Evolutionary conservation across 1,140 invertebrate genomes (phyloP).

Genomic region (Drosophila micromelanica): DNA sequence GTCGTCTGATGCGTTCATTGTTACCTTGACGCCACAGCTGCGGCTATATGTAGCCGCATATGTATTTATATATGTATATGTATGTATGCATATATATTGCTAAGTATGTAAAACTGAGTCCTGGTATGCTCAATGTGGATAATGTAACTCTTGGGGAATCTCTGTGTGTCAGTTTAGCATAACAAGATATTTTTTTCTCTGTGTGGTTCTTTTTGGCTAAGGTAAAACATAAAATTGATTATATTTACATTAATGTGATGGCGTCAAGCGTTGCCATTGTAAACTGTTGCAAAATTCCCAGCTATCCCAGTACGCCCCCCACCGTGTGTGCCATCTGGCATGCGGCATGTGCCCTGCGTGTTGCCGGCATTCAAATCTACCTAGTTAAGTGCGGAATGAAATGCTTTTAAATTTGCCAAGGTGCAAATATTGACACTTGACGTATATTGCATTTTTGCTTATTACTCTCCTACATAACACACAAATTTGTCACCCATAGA

Average conservation of each 20-base stretch:
- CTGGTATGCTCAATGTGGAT: slow-evolving; percentile 53
- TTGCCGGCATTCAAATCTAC: slow-evolving; percentile 10
- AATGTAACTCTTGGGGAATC: slow-evolving; percentile 82
- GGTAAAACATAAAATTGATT: slow-evolving; percentile 82
- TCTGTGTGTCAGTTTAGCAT: slow-evolving; percentile 83
- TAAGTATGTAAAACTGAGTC: slow-evolving; percentile 26
- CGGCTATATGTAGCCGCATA: slow-evolving; percentile 33
- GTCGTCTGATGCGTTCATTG: slow-evolving; percentile 62
- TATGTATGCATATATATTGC: slow-evolving; percentile 6
- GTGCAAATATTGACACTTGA: slow-evolving; percentile 75
- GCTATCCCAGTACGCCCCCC: slow-evolving; percentile 11
- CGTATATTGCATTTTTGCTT: slow-evolving; percentile 57
- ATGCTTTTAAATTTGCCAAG: slow-evolving; percentile 72
- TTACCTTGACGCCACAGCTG: slow-evolving; percentile 61
- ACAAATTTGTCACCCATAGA: slow-evolving; percentile 13
- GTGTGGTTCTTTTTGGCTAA: slow-evolving; percentile 63
- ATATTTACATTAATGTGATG: slow-evolving; percentile 82
- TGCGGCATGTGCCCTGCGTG: slow-evolving; percentile 1
- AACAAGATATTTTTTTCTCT: slow-evolving; percentile 79
- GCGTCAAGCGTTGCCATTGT: slow-evolving; percentile 76
- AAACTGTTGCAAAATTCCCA: slow-evolving; percentile 55
- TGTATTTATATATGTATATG: not conserved
- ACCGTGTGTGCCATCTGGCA: not conserved
- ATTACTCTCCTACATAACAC: slow-evolving; percentile 18
- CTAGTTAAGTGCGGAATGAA: slow-evolving; percentile 53